Base-by-base conservation (phyloP, 2,888 invertebrate genomes). In the Napeogenes sylphis region DNA sequence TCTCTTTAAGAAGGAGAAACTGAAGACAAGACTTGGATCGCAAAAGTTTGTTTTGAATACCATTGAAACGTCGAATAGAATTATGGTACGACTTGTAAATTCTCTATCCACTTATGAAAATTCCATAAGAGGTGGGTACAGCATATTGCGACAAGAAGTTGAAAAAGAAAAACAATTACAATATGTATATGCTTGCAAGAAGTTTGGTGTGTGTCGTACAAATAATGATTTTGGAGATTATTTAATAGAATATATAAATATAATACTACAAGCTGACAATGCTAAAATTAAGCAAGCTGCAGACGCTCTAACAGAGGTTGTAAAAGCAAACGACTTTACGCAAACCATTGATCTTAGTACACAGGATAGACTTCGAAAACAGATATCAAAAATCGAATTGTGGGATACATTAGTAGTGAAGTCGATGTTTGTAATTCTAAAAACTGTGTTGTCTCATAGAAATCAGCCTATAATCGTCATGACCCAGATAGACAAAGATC, bases 21-120 rank as follows among this genome's bases (percentile, higher is more conserved):
- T 87, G 0, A 80, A 75, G 70, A 85, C 84, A 0, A 72, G 70
- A 45, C 58, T 80, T 0, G 84, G 83, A 0, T 65, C 69, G 0
- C 76, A 83, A 58, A 84, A 81, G 55, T 83, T 81, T 0, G 72
- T 87, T 8, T 63, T 84, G 0, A 82, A 85, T 45, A 77, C 76
- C 0, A 75, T 85, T 2, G 79, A 83, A 1, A 77, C 77, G 0
- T 84, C 84, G 0, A 76, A 80, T 56, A 68, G 68, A 4, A 74
- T 83, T 3, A 45, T 83, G 6, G 76, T 65, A 3, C 69, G 81
- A 4, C 53, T 85, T 0, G 56, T 79, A 0, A 78, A 79, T 33
- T 73, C 75, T 32, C 63, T 84, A 46, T 55, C 75, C 0, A 68
- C 65, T 61, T 5, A 70, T 64, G 10, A 69, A 66, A 0, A 46